Conservation (phyloP, 2,797 vertebrate genomes). For the Nasua narica region DNA sequence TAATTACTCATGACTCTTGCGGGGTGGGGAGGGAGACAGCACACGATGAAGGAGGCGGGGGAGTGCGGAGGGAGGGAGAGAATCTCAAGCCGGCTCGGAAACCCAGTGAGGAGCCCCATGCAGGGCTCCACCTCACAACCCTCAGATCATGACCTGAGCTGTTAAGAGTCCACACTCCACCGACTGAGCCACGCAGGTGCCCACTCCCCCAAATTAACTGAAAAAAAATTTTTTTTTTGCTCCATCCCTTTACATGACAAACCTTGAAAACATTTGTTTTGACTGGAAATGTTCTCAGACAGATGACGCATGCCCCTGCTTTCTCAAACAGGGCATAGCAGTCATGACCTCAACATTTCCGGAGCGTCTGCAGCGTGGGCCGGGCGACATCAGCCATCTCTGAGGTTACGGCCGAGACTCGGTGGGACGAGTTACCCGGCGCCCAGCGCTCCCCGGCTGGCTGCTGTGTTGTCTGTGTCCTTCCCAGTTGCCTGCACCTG, state of each 20-base stretch:
- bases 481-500: neutral
- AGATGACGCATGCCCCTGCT: neutral
- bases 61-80: neutral
- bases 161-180: neutral
- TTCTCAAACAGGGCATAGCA: neutral
- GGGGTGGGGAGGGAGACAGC: too few relatives aligned
- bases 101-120: neutral
- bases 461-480: neutral
- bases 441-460: accelerated
- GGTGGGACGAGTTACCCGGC: accelerated
- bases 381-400: neutral
- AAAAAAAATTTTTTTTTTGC: neutral
- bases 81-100: neutral
- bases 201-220: neutral
- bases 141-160: neutral
- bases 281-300: neutral
- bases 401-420: accelerated
- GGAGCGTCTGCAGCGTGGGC: neutral
- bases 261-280: neutral
- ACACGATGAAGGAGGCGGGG: accelerated
- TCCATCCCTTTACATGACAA: neutral
- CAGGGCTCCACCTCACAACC: neutral
- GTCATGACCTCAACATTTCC: neutral
- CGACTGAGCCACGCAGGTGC: neutral
- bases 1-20: too few relatives aligned